Evolutionary conservation across 2,888 invertebrate species (phyloP).

Genomic region (Caenorhabditis sulstoni): DNA sequence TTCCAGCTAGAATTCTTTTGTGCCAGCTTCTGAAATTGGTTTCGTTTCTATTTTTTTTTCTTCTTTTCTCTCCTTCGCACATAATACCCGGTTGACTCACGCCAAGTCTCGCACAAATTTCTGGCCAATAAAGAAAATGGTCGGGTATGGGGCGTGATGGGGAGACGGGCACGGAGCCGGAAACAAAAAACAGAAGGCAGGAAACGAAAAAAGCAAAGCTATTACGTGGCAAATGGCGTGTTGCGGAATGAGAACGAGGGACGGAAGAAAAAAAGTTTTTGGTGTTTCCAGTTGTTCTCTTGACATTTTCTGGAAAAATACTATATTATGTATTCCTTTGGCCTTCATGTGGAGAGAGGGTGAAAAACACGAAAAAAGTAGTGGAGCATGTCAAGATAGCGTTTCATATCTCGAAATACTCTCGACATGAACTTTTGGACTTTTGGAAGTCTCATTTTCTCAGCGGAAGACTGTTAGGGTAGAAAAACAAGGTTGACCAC

Average conservation of each 20-base stretch:
- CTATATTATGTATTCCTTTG: slow-evolving; percentile 11
- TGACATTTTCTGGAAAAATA: neutral
- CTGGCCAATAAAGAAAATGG: slow-evolving; percentile 12
- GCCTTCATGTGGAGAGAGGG: neutral
- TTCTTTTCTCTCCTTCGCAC: neutral
- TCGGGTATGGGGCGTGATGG: neutral
- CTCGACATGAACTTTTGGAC: neutral
- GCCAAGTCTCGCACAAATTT: neutral
- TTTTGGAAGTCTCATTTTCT: neutral
- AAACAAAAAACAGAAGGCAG: neutral
- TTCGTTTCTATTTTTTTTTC: neutral
- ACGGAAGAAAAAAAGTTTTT: neutral
- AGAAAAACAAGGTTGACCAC: neutral
- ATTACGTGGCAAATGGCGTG: too few species aligned
- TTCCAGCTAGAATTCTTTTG: neutral
- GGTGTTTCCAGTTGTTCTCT: neutral
- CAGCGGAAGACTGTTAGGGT: neutral
- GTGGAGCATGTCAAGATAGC: neutral
- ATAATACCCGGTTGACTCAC: slow-evolving; percentile 47
- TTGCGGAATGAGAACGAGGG: neutral
- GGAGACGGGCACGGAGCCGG: neutral
- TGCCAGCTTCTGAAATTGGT: too few species aligned
- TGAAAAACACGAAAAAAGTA: neutral
- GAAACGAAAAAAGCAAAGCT: too few species aligned
- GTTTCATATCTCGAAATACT: neutral